Conservation (phyloP, 2,888 invertebrate species). For the Ectobius pallidus region DNA sequence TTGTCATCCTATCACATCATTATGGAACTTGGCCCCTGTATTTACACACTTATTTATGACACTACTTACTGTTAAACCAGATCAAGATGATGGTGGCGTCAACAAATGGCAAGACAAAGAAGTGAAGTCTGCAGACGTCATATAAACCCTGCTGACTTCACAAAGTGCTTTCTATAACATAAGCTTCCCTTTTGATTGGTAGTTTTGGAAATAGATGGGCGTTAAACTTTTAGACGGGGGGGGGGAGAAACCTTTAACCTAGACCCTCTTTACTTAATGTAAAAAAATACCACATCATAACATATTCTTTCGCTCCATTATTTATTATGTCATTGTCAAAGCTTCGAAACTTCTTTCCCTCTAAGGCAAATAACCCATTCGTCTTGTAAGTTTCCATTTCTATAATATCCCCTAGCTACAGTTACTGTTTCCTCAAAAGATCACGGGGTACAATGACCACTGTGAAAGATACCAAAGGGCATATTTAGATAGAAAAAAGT, state of each 20-base stretch:
- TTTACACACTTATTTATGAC: no score
- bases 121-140: no score
- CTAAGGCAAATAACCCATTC: background rate
- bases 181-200: no score
- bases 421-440: conserved; percentile 25
- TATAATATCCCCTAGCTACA: conserved; percentile 20
- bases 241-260: background rate
- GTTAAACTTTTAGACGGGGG: background rate
- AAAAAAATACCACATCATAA: conserved; percentile 20
- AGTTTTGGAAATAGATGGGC: conserved; percentile 29
- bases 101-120: no score
- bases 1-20: no score
- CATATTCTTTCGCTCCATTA: conserved; percentile 29
- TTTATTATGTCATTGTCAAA: conserved; percentile 34
- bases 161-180: no score
- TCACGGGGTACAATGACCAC: conserved; percentile 20
- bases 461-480: conserved; percentile 29
- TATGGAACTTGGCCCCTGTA: no score
- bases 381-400: conserved; percentile 4
- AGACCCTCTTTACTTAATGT: background rate
- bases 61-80: no score
- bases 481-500: conserved; percentile 7
- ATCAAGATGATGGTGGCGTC: no score
- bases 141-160: no score
- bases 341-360: background rate